Percentiles rank a stretch among this genome's conserved stretches.
These are phyloP conservation scores for Odobenus rosmarus DNA, from an alignment of 2,113 vertebrate genomes.

Conservation along the genomic window DNA sequence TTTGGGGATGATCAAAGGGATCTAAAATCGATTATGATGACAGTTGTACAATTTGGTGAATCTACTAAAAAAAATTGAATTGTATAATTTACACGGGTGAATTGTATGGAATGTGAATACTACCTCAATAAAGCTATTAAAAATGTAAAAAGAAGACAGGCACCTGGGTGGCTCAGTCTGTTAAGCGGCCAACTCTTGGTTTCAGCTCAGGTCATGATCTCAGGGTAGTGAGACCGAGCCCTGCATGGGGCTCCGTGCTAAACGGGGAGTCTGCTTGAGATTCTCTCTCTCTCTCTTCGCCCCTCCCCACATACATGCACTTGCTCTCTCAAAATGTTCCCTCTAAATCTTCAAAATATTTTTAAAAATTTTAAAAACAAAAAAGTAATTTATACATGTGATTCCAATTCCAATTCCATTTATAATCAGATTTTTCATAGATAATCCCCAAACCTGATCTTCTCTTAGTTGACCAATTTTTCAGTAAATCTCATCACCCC, in stretches of 20 bases:
- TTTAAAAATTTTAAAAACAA: neutral
- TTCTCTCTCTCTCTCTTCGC: neutral
- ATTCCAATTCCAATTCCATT: neutral
- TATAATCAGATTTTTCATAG: neutral
- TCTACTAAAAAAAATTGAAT: neutral
- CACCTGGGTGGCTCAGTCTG: neutral
- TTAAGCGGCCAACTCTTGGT: neutral
- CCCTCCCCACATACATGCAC: neutral
- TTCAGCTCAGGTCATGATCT: neutral
- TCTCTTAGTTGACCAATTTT: neutral
- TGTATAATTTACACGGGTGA: neutral
- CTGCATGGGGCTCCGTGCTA: neutral
- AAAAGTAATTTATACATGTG: neutral
- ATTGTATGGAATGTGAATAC: neutral
- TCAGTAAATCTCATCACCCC: neutral
- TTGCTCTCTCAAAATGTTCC: neutral
- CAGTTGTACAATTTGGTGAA: neutral
- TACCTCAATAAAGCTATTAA: neutral
- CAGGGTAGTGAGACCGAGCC: neutral
- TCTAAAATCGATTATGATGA: neutral
- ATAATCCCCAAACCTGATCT: neutral
- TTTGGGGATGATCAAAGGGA: neutral
- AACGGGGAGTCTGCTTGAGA: neutral
- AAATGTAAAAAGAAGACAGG: neutral
- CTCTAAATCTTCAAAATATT: neutral